Conservation (phyloP, 2,797 vertebrate species). For the Carduelis carduelis region DNA sequence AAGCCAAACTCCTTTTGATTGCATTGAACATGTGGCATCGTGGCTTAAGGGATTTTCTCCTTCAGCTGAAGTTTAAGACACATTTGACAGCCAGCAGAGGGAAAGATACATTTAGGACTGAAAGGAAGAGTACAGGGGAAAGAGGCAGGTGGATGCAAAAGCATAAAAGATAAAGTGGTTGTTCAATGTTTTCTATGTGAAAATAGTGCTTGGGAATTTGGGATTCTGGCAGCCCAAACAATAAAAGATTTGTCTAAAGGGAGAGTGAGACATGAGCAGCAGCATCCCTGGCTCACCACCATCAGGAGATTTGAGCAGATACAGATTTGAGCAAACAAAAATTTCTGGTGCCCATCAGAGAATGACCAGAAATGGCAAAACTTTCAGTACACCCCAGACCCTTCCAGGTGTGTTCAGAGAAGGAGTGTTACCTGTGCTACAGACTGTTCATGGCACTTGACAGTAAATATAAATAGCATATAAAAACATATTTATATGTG, state of each 20-base stretch:
- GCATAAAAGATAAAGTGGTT: background rate
- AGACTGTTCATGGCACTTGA: background rate
- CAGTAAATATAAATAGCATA: background rate
- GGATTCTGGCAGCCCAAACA: background rate
- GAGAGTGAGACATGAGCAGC: background rate
- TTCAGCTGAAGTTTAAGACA: slow-evolving; percentile 13
- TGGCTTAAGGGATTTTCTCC: slow-evolving; percentile 58
- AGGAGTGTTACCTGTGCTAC: background rate
- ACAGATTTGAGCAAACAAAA: background rate
- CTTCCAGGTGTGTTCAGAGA: background rate
- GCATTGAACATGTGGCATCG: slow-evolving; percentile 29
- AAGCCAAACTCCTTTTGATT: slow-evolving; percentile 21
- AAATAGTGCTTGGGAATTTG: background rate
- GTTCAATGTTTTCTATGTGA: background rate
- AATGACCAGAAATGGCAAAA: background rate
- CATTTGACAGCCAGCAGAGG: slow-evolving; percentile 29
- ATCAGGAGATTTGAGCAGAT: background rate
- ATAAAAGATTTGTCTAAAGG: background rate
- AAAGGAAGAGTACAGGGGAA: slow-evolving; percentile 12
- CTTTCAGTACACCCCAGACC: background rate
- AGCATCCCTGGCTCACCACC: background rate
- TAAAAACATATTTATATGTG: background rate
- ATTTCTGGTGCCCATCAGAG: background rate
- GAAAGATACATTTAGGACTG: background rate
- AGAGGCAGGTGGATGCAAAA: background rate